Evolutionary conservation across 2,113 vertebrate genomes (phyloP).

Genomic region (Trogon melanurus): DNA sequence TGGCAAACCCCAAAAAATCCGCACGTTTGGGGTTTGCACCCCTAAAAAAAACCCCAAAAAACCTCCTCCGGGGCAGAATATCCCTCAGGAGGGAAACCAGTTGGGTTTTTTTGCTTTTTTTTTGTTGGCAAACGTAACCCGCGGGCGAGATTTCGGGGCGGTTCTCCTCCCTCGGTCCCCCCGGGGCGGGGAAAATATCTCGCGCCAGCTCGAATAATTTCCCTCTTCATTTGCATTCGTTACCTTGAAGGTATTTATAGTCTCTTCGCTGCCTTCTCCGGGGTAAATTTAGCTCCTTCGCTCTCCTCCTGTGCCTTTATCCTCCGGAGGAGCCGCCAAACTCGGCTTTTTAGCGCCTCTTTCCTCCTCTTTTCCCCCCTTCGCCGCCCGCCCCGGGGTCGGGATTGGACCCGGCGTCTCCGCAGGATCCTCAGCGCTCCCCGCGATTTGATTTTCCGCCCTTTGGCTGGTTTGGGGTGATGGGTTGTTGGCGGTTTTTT

Average conservation of each 20-base stretch:
- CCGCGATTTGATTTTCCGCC: neutral
- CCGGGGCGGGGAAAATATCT: neutral
- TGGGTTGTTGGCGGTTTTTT: no score
- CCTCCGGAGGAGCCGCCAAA: neutral
- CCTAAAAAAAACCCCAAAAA: no score
- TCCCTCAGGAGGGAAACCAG: no score
- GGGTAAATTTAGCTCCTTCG: neutral
- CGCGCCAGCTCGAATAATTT: neutral
- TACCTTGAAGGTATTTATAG: constrained; percentile 56
- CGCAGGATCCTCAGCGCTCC: no score
- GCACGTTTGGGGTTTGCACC: no score
- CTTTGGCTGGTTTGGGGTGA: no score
- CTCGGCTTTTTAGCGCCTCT: neutral
- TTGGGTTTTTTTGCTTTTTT: no score
- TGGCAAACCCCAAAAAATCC: no score
- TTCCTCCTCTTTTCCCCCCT: neutral
- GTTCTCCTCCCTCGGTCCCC: neutral
- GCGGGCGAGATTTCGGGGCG: neutral
- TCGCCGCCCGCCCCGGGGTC: fast-evolving
- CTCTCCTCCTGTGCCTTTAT: neutral
- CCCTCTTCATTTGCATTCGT: constrained; percentile 26
- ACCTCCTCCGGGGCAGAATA: no score
- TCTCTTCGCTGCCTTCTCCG: neutral
- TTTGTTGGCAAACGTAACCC: no score
- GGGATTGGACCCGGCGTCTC: neutral